These are phyloP conservation scores for Plagodis dolabraria DNA, from an alignment of 2,888 invertebrate species.

Conservation along the genomic window DNA sequence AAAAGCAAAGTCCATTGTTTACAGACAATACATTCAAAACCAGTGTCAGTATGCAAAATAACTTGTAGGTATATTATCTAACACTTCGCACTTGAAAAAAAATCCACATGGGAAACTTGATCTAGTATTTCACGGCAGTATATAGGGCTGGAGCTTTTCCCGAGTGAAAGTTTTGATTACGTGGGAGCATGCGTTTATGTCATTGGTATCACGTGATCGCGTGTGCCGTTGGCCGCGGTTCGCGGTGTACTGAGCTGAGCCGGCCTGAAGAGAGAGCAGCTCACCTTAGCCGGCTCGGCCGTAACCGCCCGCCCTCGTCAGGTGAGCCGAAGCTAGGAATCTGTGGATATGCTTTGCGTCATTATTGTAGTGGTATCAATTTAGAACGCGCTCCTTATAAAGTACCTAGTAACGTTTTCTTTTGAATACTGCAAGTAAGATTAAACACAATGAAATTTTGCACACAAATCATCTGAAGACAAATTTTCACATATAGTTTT, in stretches of 20 bases:
- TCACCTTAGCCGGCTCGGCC: slow-evolving; percentile 51
- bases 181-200: slow-evolving; percentile 49
- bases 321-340: slow-evolving; percentile 57
- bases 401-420: too few species aligned
- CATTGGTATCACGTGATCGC: slow-evolving; percentile 34
- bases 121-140: neutral
- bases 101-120: slow-evolving; percentile 7
- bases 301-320: slow-evolving; percentile 58
- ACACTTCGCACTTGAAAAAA: slow-evolving; percentile 13
- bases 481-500: too few species aligned
- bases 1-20: slow-evolving; percentile 41
- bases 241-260: slow-evolving; percentile 63
- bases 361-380: too few species aligned
- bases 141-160: neutral
- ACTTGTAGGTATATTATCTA: neutral
- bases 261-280: slow-evolving; percentile 25
- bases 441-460: too few species aligned
- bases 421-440: too few species aligned
- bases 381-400: too few species aligned
- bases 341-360: slow-evolving; percentile 43
- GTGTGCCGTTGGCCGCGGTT: slow-evolving; percentile 51
- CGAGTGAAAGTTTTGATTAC: slow-evolving; percentile 52
- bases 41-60: slow-evolving; percentile 6
- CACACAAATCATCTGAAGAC: too few species aligned
- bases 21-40: slow-evolving; percentile 23